A percentile compares a stretch with the other conserved stretches of the same genome.
These are phyloP conservation scores for Drosophila birchii DNA, from an alignment of 2,888 invertebrate species.

Conservation along the genomic window DNA sequence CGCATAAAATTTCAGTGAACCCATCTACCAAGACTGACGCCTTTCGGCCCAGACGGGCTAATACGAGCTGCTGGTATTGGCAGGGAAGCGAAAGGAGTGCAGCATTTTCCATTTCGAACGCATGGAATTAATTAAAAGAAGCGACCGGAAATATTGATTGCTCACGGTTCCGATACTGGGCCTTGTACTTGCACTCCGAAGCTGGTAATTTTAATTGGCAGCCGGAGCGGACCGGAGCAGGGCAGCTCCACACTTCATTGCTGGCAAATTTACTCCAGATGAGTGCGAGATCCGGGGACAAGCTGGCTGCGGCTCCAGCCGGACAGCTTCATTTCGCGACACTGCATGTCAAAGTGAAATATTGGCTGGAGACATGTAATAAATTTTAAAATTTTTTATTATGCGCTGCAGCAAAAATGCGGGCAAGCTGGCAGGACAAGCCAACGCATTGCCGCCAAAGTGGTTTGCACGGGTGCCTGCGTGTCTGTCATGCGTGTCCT, in stretches of 20 bases:
- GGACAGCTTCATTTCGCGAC: slow-evolving; percentile 84
- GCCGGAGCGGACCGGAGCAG: slow-evolving; percentile 50
- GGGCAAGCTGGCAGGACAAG: slow-evolving; percentile 41
- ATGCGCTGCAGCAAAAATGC: slow-evolving; percentile 58
- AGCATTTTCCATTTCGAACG: slow-evolving; percentile 55
- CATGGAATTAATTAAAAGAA: slow-evolving; percentile 74
- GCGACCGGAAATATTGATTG: slow-evolving; percentile 71
- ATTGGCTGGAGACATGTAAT: slow-evolving; percentile 84
- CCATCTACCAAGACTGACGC: slow-evolving; percentile 31
- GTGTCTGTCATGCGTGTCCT: slow-evolving; percentile 76
- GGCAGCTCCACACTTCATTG: slow-evolving; percentile 59
- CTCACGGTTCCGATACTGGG: slow-evolving; percentile 15
- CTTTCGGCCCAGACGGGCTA: slow-evolving; percentile 45
- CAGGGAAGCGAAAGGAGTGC: slow-evolving; percentile 28
- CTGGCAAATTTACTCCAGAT: slow-evolving; percentile 63
- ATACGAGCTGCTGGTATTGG: slow-evolving; percentile 28
- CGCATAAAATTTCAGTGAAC: slow-evolving; percentile 67
- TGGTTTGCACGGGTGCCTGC: slow-evolving; percentile 79
- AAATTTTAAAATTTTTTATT: slow-evolving; percentile 81
- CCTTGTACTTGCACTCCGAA: slow-evolving; percentile 34
- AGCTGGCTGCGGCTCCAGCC: slow-evolving; percentile 52
- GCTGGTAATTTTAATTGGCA: slow-evolving; percentile 74
- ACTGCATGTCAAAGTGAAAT: slow-evolving; percentile 84
- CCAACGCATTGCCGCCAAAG: slow-evolving; percentile 73
- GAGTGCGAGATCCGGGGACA: background rate